Evolutionary conservation across 1,140 invertebrate genomes (phyloP).

Genomic region (Solenopsis fugax): DNA sequence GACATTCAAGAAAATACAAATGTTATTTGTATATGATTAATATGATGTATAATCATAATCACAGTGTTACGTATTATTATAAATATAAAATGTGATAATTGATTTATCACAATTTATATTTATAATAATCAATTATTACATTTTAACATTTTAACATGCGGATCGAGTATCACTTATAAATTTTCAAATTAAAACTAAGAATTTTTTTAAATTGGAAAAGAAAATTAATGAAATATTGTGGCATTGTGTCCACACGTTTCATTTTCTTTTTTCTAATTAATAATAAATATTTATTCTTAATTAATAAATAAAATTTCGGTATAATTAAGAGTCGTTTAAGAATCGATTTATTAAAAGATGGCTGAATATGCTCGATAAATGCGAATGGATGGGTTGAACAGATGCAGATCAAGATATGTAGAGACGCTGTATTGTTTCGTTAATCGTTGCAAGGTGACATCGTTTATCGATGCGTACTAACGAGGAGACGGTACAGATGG

Average conservation of each 20-base stretch:
- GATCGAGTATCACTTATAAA: neutral
- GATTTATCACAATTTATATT: no score
- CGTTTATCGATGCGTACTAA: slow-evolving; percentile 72
- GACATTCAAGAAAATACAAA: neutral
- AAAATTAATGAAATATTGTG: neutral
- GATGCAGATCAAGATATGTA: slow-evolving; percentile 65
- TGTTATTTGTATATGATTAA: neutral
- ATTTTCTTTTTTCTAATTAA: neutral
- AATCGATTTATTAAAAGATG: neutral
- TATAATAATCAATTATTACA: neutral
- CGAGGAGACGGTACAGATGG: slow-evolving; percentile 28
- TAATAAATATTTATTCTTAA: neutral
- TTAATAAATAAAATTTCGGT: neutral
- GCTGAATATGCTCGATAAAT: neutral
- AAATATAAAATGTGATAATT: neutral
- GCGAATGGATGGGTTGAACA: slow-evolving; percentile 21
- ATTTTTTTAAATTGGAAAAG: neutral
- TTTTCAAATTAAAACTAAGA: neutral
- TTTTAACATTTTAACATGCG: neutral
- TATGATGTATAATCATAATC: neutral
- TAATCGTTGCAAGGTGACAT: slow-evolving; percentile 73
- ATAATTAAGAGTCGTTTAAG: neutral
- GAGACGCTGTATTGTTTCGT: slow-evolving; percentile 67
- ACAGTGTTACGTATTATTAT: neutral
- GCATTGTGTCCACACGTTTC: neutral